Evolutionary conservation across 1,140 invertebrate genomes (phyloP), one percentile per base, ranked within the genome.

Genomic region (Rhynchophorus ferrugineus): DNA sequence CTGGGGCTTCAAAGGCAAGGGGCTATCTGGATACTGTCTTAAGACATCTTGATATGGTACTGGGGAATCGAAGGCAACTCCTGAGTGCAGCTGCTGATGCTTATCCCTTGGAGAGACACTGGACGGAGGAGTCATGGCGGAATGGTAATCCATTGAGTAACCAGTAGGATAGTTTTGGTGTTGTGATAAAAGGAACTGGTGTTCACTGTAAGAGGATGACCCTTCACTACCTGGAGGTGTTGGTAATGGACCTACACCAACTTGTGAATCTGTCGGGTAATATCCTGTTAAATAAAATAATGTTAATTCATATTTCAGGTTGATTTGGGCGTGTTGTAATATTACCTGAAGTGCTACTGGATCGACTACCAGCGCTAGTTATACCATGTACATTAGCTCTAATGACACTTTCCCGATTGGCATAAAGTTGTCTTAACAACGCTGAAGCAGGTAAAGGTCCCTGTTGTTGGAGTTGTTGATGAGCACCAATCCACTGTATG

Each of bases 111-210:
- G 93, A 6, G 92, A 95, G 0, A 95, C 91, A 1, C 91, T 95
- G 0, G 90, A 91, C 8, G 93, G 92, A 37, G 92, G 93, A 1
- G 92, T 95, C 87, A 95, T 95, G 11, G 91, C 90, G 19, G 90
- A 89, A 64, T 90, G 86, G 62, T 89, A 89, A 62, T 90, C 87
- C 14, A 85, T 78, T 2, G 78, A 78, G 60, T 90, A 89, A 14
- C 80, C 78, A 7, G 69, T 77, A 71, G 64, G 74, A 62, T 78
- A 74, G 14, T 71, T 76, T 61, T 81, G 78, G 37, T 77, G 75
- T 38, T 76, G 73, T 11, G 81, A 73, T 6, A 84, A 65, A 7
- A 84, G 74, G 54, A 84, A 85, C 57, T 87, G 84, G 41, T 83
- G 77, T 49, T 77, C 76, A 14, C 76, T 75, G 56, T 80, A 80